These are phyloP conservation scores for Lucilia cuprina DNA, from an alignment of 1,140 invertebrate species.

Conservation along the genomic window DNA sequence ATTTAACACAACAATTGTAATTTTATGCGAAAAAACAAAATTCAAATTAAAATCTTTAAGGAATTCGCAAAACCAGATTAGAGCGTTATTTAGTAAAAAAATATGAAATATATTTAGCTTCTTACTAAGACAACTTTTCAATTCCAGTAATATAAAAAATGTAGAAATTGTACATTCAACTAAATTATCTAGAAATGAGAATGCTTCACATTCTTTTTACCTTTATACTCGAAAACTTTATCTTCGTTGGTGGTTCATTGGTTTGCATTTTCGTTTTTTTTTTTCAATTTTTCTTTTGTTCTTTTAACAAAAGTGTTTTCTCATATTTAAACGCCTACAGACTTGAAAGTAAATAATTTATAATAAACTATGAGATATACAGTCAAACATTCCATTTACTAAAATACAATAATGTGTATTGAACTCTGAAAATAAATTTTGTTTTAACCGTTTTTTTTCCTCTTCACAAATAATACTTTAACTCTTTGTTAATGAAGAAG, in stretches of 20 bases:
- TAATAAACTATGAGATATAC: conserved; percentile 1
- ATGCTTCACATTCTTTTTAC: neutral
- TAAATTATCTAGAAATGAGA: neutral
- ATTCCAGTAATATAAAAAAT: no score
- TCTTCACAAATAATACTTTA: neutral
- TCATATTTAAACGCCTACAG: conserved; percentile 12
- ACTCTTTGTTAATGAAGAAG: neutral
- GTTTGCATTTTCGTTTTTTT: neutral
- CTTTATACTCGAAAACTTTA: neutral
- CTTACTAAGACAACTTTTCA: no score
- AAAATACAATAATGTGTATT: neutral
- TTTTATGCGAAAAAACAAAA: no score
- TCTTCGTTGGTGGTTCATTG: conserved; percentile 19
- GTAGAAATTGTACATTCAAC: neutral
- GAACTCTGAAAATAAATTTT: neutral
- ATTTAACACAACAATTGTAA: no score
- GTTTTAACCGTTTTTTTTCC: neutral
- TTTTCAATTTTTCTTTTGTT: neutral
- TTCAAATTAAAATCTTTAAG: no score
- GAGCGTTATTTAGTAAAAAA: no score
- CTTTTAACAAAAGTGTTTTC: neutral
- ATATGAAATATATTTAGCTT: no score
- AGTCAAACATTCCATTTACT: no score
- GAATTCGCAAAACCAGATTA: no score
- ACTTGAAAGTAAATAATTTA: conserved; percentile 5